Conservation (phyloP, 2,888 invertebrate genomes). For the Anarsia innoxiella region DNA sequence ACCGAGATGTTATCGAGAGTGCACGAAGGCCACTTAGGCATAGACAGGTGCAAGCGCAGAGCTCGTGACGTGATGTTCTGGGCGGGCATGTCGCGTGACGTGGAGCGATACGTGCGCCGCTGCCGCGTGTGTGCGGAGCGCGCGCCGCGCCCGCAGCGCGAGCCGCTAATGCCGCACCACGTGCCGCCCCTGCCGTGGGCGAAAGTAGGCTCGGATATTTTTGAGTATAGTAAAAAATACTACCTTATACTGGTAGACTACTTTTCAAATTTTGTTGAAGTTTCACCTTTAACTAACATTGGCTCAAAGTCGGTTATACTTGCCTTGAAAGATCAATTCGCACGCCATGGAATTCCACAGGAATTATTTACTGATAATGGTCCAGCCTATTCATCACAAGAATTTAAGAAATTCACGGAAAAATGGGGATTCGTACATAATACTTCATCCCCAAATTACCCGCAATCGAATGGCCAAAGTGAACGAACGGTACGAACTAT, state of each 20-base stretch:
- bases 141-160: slow-evolving; percentile 11
- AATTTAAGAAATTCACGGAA: slow-evolving; percentile 13
- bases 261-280: slow-evolving; percentile 7
- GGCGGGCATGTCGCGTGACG: slow-evolving; percentile 23
- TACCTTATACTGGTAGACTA: slow-evolving; percentile 6
- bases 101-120: slow-evolving; percentile 19
- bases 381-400: slow-evolving; percentile 5
- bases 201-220: slow-evolving; percentile 7
- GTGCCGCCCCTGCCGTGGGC: background rate
- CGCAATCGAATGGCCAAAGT: slow-evolving; percentile 17
- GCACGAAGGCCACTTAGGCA: slow-evolving; percentile 27
- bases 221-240: slow-evolving; percentile 1
- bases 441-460: slow-evolving; percentile 18
- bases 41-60: slow-evolving; percentile 19
- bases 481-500: slow-evolving; percentile 16
- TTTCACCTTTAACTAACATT: background rate
- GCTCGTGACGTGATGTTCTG: slow-evolving; percentile 26
- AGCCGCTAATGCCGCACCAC: background rate
- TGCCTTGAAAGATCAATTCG: slow-evolving; percentile 6
- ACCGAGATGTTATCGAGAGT: background rate
- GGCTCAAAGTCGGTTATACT: background rate
- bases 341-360: slow-evolving; percentile 6
- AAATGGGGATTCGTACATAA: slow-evolving; percentile 16
- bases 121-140: slow-evolving; percentile 19
- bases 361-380: slow-evolving; percentile 6